Evolutionary conservation across 2,113 vertebrate genomes (phyloP), one percentile per base, ranked within the genome.

Genomic region (Hippolais icterina): DNA sequence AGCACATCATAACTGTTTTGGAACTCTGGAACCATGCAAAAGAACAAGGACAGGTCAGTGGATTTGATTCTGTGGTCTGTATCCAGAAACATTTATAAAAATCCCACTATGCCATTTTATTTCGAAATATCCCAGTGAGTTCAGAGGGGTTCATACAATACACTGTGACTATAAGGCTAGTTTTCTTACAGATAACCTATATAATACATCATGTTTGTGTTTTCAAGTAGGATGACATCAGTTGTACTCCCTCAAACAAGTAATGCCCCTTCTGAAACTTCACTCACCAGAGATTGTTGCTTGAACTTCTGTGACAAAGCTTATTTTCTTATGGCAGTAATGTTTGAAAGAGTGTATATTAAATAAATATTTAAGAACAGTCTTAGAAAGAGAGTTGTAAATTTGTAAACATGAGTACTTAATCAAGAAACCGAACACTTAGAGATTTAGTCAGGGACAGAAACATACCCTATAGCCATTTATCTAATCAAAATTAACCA

Each of bases 401-500:
- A 93, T 97, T 83, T 90, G 90, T 88, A 90, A 94, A 93, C 79
- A 54, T 69, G 82, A 80, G 66, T 53, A 69, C 60, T 96, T 83
- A 86, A 82, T 92, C 70, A 83, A 94, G 94, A 94, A 96, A 92
- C 88, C 19, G 61, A 96, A 83, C 75, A 53, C 61, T 94, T 31
- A 37, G 63, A 72, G 59, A 92, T 90, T 59, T 31, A 86, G 75
- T 46, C 46, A 72, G 83, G 42, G 63, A 69, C 28, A 46, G 64
- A 94, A 92, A 88, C 42, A 46, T 70, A 77, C 75, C 94, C 88
- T 86, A 42, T 90, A 92, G 95, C 75, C 79, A 86, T 97, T 95
- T 95, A 57, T 88, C 94, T 97, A 92, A 92, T 90, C 85, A 97
- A 97, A 97, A 96, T 95, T 94, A 96, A 93, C 90, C 63, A 90